Evolutionary conservation across 2,797 vertebrate genomes (phyloP).

Genomic region (Esox masquinongy): DNA sequence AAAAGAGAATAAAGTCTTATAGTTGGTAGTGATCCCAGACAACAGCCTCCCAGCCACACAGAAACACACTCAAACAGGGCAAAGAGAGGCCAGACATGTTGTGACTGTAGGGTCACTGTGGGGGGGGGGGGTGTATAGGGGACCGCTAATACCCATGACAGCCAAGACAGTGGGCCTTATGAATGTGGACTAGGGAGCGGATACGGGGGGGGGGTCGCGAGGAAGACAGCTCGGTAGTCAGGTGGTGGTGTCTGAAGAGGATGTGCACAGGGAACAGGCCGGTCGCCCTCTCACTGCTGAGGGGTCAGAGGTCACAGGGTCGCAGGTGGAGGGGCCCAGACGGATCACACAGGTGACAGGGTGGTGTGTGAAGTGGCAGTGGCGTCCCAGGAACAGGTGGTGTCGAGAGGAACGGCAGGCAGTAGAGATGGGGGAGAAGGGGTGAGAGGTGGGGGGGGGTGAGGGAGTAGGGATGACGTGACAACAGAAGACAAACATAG

Average conservation of each 20-base stretch:
- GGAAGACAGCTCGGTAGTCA: constrained; percentile 50
- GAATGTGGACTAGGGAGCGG: not conserved
- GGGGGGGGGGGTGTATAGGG: constrained; percentile 22
- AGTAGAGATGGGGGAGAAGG: constrained; percentile 27
- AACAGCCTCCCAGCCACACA: constrained; percentile 37
- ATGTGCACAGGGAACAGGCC: constrained; percentile 36
- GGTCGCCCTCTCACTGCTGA: constrained; percentile 63
- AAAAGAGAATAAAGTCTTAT: constrained; percentile 59
- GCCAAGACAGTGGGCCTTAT: not conserved
- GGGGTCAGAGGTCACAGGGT: constrained; percentile 47
- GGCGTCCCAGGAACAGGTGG: constrained; percentile 52
- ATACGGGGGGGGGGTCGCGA: not conserved
- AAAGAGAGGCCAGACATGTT: constrained; percentile 30
- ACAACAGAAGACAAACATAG: constrained; percentile 77
- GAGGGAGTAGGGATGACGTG: constrained; percentile 50
- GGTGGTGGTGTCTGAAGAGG: constrained; percentile 57
- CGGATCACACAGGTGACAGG: constrained; percentile 55
- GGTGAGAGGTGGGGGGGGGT: constrained; percentile 16
- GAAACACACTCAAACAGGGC: constrained; percentile 20
- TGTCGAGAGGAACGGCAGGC: constrained; percentile 30
- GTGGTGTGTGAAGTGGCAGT: constrained; percentile 47
- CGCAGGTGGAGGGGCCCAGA: constrained; percentile 47
- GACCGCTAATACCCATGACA: not conserved
- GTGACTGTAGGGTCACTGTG: constrained; percentile 31
- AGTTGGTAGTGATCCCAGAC: constrained; percentile 50